Conservation (phyloP, 1,140 invertebrate species). For the Cydia splendana region DNA sequence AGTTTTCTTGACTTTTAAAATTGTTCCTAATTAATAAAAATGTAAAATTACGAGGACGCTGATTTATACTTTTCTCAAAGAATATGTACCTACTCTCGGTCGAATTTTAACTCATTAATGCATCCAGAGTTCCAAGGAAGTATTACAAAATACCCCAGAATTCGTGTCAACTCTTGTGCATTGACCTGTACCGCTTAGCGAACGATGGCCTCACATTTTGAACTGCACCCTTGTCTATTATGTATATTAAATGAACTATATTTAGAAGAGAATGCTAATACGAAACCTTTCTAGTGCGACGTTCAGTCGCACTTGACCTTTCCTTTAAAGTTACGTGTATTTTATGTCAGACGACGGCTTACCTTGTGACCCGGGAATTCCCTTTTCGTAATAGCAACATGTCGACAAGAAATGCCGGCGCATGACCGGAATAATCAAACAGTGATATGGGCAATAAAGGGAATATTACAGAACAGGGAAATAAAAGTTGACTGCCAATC, state of each 20-base stretch:
- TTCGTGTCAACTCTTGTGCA: no score
- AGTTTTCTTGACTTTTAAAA: no score
- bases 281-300: background rate
- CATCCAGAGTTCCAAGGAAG: no score
- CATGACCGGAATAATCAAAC: slow-evolving; percentile 21
- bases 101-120: no score
- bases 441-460: background rate
- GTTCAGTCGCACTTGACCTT: slow-evolving; percentile 6
- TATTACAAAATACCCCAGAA: no score
- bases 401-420: background rate
- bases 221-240: background rate
- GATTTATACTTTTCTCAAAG: no score
- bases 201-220: no score
- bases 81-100: no score
- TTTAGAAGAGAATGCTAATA: background rate
- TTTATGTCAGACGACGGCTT: slow-evolving; percentile 18
- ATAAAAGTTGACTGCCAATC: background rate
- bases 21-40: no score
- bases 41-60: no score
- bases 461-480: background rate
- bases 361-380: slow-evolving; percentile 16
- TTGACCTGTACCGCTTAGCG: no score
- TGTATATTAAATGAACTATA: background rate
- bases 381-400: background rate
- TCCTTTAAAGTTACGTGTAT: slow-evolving; percentile 11